Evolutionary conservation across 37 sponge, comb jelly and placozoan genomes (phyloP), one percentile per base, ranked within the genome.

Genomic region (Aphrocallistes beatrix): DNA sequence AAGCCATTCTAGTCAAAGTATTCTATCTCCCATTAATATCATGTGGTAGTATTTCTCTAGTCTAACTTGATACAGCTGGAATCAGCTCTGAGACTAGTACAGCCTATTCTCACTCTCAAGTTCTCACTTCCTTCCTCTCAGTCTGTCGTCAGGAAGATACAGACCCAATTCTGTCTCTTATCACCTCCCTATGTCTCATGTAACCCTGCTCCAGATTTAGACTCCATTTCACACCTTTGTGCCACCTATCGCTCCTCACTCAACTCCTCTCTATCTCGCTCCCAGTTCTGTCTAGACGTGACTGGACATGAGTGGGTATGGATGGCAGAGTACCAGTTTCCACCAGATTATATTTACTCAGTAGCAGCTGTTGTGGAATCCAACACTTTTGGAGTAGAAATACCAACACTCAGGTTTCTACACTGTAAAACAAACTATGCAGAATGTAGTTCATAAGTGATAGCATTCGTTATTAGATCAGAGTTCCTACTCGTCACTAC

Each of bases 331-430:
- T 47, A 21, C 17, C 49, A 47, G 49, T 28, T 60, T 19, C 75
- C 75, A 13, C 75, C 10, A 6, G n/a, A 3, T 60, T 6, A 21
- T 13, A 21, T 60, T 32, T 30, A 60, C 25, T 19, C 34, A 19
- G 8, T 60, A 13, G 8, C 75, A 8, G 34, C 34, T 60, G 34
- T 32, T 28, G n/a, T 60, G 10, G 17, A 60, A 13, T 60, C 75
- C n/a, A 60, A 60, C 75, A 32, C 75, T 25, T 60, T 60, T 60
- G 75, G 75, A 6, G n/a, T 60, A 60, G 75, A 60, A 8, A 60
- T 60, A 19, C 75, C 75, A 19, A 60, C 21, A 3, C 17, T 60
- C 32, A 60, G 75, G 75, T 60, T 25, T 60, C 17, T 42, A 16
- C 6, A 42, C 13, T 6, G 45, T 42, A 16, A 42, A 13, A 47